Evolutionary conservation across 2,797 vertebrate species (phyloP), one percentile per base, ranked within the genome.

Genomic region (Tokudaia muenninki): DNA sequence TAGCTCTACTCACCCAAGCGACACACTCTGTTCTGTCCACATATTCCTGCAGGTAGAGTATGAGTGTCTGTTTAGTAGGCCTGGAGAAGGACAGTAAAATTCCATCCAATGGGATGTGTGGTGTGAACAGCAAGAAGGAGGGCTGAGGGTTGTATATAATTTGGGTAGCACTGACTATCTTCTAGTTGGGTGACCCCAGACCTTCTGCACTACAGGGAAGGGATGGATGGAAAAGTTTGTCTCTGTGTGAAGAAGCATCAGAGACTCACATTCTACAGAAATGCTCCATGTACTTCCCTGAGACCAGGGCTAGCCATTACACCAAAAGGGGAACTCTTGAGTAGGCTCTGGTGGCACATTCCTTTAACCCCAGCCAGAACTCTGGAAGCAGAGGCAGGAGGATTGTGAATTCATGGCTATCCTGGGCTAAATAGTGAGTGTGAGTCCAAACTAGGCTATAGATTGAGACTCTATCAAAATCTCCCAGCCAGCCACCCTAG

Each of bases 271-370:
- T 31, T 29, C 70, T 72, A 63, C 12, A 31, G 37, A 83, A n/a
- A 26, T 3, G 34, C 19, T 55, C 83, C 50, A 9, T 0, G 13
- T 7, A 19, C 31, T 24, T 17, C 26, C 44, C n/a, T 29, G 1
- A 47, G 70, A 41, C 41, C 17, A 14, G 59, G 13, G 14, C 29
- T 0, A 52, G 70, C 17, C 74, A 1, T 4, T 0, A 1, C 0
- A 13, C 22, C 24, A 44, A 74, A n/a, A 67, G 3, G 31, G 26
- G 13, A 4, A 37, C 41, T 78, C 75, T 47, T 55, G 50, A 14
- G 26, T 59, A 74, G 26, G 57, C 7, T 47, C 16, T 78, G 52
- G 29, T 11, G 7, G 19, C 19, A 47, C 26, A n/a, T 7, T 34
- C 11, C 72, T 22, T 19, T 77, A 61, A 77, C 8, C 29, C 6